phyloP scores from a whole-genome alignment of 2,888 invertebrate species.

The Stenotaenia linearis region DNA sequence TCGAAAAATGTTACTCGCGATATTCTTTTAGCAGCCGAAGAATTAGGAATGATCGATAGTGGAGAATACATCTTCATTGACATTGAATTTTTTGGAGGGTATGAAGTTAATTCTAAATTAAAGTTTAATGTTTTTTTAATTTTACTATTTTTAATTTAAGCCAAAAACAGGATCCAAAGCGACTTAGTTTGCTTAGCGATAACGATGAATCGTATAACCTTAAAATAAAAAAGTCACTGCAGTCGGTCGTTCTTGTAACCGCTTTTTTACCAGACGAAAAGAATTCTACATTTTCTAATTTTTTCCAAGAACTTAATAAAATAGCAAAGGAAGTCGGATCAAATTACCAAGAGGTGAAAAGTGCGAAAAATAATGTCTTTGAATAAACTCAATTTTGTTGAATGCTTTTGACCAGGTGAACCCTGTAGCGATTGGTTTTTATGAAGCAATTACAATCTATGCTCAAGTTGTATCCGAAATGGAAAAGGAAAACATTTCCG shows the following conservation, averaged over 20 bases:
- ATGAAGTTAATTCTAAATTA: background rate
- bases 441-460: constrained; percentile 19
- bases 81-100: constrained; percentile 13
- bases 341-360: constrained; percentile 7
- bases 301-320: background rate
- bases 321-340: background rate
- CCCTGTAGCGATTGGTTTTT: constrained; percentile 6
- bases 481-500: background rate
- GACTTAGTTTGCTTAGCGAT: background rate
- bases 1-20: background rate
- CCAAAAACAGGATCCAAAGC: background rate
- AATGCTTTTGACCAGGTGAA: constrained; percentile 14
- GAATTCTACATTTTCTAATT: background rate
- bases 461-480: background rate
- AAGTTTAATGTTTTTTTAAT: background rate
- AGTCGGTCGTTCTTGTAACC: background rate
- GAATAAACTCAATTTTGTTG: constrained; percentile 4
- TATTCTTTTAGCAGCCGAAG: constrained; percentile 19
- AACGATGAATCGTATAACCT: background rate
- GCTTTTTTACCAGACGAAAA: background rate
- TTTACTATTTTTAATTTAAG: background rate
- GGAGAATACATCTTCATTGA: constrained; percentile 27
- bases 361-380: constrained; percentile 18
- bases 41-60: constrained; percentile 17
- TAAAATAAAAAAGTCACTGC: background rate